Conservation (phyloP, 2,797 vertebrate species). For the Psittacula derbiana region DNA sequence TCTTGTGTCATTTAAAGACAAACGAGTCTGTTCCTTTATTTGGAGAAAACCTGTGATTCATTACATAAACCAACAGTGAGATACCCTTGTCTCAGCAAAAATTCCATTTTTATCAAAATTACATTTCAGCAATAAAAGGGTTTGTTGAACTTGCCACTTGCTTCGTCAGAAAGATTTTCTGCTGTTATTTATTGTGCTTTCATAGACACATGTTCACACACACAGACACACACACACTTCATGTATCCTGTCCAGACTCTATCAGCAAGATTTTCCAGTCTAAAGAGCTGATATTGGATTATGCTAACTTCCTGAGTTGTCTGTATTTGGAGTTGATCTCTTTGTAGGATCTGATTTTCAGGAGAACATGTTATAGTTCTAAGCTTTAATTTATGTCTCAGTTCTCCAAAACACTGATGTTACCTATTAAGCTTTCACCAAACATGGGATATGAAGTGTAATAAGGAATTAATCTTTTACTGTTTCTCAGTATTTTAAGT, state of each 20-base stretch:
- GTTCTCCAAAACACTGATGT: background rate
- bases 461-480: background rate
- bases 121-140: background rate
- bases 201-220: background rate
- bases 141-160: background rate
- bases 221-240: background rate
- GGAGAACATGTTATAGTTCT: background rate
- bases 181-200: background rate
- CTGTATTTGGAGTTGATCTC: background rate
- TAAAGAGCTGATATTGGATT: background rate
- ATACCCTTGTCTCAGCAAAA: background rate
- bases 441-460: background rate
- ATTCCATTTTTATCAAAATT: background rate
- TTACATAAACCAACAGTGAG: background rate
- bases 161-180: background rate
- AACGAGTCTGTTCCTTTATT: background rate
- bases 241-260: background rate
- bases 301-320: background rate
- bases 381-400: background rate
- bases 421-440: background rate
- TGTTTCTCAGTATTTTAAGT: background rate
- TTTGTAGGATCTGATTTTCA: background rate
- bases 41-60: background rate
- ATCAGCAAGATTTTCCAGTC: background rate
- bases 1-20: background rate